Evolutionary conservation across 1,140 invertebrate species (phyloP), one percentile per base, ranked within the genome.

Genomic region (Euura lappo): DNA sequence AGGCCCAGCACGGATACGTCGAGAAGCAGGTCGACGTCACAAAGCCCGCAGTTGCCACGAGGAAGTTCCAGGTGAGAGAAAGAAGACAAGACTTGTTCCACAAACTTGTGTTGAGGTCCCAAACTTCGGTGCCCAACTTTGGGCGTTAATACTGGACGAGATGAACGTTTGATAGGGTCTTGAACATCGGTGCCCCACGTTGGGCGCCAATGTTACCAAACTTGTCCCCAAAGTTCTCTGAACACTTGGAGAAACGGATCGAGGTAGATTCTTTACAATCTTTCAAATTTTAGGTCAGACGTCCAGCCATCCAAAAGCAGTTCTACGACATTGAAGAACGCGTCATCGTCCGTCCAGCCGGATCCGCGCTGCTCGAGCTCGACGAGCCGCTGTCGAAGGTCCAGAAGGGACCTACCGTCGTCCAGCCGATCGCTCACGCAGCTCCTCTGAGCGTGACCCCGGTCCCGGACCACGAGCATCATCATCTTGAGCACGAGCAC

Each of bases 301-400:
- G 91, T 67, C 91, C 91, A 74, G 91, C 91, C 45, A 90, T 92
- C 70, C 90, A 91, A 73, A 92, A 92, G 80, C 89, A 92, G 79
- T 92, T 92, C 82, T 92, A 91, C 79, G 91, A 92, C 76, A 91
- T 92, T 72, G 91, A 92, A 79, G 90, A 92, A 79, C 88, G 90
- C 44, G 88, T 90, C 6, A 88, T 91, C 5, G 87, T 92, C 42
- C 88, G 91, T n/a, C 91, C 91, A 2, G 91, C 90, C 2, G 91
- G 91, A 28, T 91, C 90, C 1, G 88, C 91, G 44, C 87, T 92
- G 4, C 87, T 92, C 0, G 91, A 92, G 75, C 80, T 92, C 0
- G 90, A 91, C 68, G 88, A 91, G 71, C 91, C 91, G 0, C 85
- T 89, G 7, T 90, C 90, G 5, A 91, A 91, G 75, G 84, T 86